Evolutionary conservation across 2,113 vertebrate species (phyloP).

Genomic region (Trematocara unimaculatum): DNA sequence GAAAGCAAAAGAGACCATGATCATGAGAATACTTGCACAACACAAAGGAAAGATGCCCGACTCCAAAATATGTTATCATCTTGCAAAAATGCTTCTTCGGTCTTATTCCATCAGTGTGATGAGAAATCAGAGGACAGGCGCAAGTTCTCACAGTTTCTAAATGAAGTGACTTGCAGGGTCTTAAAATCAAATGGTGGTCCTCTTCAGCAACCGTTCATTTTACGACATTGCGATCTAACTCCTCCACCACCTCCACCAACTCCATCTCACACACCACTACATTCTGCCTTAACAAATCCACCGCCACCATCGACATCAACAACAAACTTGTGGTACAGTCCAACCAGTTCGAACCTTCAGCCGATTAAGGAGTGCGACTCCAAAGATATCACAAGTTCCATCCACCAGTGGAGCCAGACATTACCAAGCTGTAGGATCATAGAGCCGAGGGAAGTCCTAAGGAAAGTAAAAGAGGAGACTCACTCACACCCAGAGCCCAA

Average conservation of each 20-base stretch:
- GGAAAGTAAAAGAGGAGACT: slow-evolving; percentile 25
- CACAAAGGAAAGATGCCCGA: slow-evolving; percentile 4
- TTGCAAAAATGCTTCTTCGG: slow-evolving; percentile 47
- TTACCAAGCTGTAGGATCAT: slow-evolving; percentile 60
- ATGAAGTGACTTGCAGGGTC: slow-evolving; percentile 83
- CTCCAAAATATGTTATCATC: slow-evolving; percentile 40
- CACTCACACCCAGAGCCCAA: slow-evolving; percentile 20
- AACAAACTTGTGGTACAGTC: slow-evolving; percentile 35
- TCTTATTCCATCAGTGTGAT: slow-evolving; percentile 51
- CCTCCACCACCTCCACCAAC: slow-evolving; percentile 11
- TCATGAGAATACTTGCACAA: neutral
- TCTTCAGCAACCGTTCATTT: slow-evolving; percentile 24
- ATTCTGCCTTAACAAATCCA: slow-evolving; percentile 1
- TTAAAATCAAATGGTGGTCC: slow-evolving; percentile 73
- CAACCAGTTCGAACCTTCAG: slow-evolving; percentile 26
- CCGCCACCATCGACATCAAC: neutral
- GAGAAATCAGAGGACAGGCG: slow-evolving; percentile 74
- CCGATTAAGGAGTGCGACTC: slow-evolving; percentile 43
- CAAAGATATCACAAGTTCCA: slow-evolving; percentile 30
- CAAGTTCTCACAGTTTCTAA: slow-evolving; percentile 88
- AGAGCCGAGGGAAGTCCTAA: slow-evolving; percentile 48
- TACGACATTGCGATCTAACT: neutral
- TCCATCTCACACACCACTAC: neutral
- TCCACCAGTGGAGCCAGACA: slow-evolving; percentile 54
- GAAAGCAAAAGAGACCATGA: slow-evolving; percentile 13